These are phyloP conservation scores for Dryococelus australis DNA, from an alignment of 2,888 invertebrate genomes.

Conservation along the genomic window DNA sequence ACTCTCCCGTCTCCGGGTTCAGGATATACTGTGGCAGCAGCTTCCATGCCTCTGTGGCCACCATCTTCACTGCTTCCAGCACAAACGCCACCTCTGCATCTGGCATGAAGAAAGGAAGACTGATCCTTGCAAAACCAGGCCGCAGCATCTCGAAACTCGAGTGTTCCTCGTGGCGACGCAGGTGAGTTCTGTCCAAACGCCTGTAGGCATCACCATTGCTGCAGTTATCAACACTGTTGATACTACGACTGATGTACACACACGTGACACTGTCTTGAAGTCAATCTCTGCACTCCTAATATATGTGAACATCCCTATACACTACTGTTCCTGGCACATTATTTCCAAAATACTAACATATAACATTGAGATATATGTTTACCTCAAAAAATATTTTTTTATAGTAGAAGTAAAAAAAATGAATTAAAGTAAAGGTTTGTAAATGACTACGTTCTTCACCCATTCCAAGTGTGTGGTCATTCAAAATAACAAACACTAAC, in stretches of 20 bases:
- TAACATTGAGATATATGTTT: too few relatives aligned
- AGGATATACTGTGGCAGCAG: constrained; percentile 75
- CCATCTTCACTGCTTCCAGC: constrained; percentile 84
- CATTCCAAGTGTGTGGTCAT: too few relatives aligned
- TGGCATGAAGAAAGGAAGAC: constrained; percentile 84
- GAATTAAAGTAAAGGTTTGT: too few relatives aligned
- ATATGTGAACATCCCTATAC: background rate
- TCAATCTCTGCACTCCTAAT: background rate
- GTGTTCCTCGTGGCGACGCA: constrained; percentile 61
- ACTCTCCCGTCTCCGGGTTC: constrained; percentile 89
- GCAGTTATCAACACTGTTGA: background rate
- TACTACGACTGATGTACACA: background rate
- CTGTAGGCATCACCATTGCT: constrained; percentile 50
- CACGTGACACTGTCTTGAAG: background rate
- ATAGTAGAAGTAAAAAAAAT: too few relatives aligned
- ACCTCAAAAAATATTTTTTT: too few relatives aligned
- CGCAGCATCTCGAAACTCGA: constrained; percentile 73
- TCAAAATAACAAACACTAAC: too few relatives aligned
- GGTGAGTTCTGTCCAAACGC: constrained; percentile 63
- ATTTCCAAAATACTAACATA: too few relatives aligned
- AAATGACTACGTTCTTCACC: too few relatives aligned
- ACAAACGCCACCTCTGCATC: constrained; percentile 82
- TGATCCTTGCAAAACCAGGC: constrained; percentile 87
- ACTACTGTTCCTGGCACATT: too few relatives aligned
- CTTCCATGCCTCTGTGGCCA: constrained; percentile 89